Conservation (phyloP, 2,888 invertebrate species). For the Alitta virens region DNA sequence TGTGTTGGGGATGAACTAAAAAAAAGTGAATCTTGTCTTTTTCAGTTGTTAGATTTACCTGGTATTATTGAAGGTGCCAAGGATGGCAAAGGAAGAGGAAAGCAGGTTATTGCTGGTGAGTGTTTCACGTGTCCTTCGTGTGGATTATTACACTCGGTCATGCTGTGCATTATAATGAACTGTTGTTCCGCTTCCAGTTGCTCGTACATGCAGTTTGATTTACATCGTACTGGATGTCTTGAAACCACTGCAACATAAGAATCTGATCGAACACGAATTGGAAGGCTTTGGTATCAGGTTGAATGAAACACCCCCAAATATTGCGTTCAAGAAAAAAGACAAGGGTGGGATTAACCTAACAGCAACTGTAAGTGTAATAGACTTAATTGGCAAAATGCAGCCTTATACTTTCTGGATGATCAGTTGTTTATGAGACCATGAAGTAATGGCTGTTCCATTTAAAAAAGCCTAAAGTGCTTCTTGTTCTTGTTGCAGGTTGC, state of each 20-base stretch:
- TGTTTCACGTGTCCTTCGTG: too few species aligned
- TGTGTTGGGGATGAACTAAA: too few species aligned
- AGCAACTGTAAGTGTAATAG: slow-evolving; percentile 39
- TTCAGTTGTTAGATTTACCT: slow-evolving; percentile 91
- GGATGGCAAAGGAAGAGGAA: slow-evolving; percentile 97
- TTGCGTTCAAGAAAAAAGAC: slow-evolving; percentile 92
- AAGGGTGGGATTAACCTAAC: slow-evolving; percentile 94
- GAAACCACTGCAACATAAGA: slow-evolving; percentile 95
- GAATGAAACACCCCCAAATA: slow-evolving; percentile 96
- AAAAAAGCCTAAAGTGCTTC: background rate
- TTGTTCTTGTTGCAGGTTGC: slow-evolving; percentile 53
- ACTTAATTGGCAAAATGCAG: too few species aligned
- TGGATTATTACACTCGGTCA: too few species aligned
- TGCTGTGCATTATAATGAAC: too few species aligned
- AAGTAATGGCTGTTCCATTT: too few species aligned
- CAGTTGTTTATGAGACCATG: too few species aligned
- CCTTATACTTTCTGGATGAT: too few species aligned
- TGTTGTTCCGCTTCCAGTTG: slow-evolving; percentile 69
- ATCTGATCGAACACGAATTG: slow-evolving; percentile 92
- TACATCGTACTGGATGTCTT: slow-evolving; percentile 97
- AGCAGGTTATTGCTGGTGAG: slow-evolving; percentile 88
- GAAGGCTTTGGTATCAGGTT: slow-evolving; percentile 95
- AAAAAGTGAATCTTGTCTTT: too few species aligned
- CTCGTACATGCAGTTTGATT: slow-evolving; percentile 94
- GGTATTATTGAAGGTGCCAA: slow-evolving; percentile 99